Evolutionary conservation across 37 sponge, comb jelly and placozoan genomes (phyloP).

Genomic region (Bolinopsis microptera): DNA sequence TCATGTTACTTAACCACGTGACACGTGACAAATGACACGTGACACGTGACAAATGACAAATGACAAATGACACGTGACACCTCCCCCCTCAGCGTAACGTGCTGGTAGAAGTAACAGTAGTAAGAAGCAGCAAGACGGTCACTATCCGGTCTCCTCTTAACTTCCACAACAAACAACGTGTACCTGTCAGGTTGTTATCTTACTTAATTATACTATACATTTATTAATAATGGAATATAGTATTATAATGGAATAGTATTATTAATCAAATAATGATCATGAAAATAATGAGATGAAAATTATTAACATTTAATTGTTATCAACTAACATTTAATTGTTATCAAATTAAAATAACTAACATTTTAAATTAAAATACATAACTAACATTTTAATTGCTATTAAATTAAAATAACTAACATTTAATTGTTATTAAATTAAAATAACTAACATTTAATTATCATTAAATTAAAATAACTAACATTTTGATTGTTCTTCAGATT

Average conservation of each 20-base stretch:
- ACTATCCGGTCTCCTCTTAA: constrained; percentile 52
- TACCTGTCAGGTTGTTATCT: constrained; percentile 47
- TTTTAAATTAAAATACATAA: too few species aligned
- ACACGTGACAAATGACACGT: too few species aligned
- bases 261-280: too few species aligned
- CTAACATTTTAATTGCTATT: not conserved
- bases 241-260: too few species aligned
- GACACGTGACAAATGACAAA: too few species aligned
- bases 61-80: too few species aligned
- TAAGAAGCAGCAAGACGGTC: constrained; percentile 31
- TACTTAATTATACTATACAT: too few species aligned
- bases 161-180: constrained; percentile 62
- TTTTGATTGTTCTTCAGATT: not conserved
- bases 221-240: too few species aligned
- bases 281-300: not conserved
- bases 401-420: not conserved
- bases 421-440: not conserved
- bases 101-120: constrained; percentile 41
- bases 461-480: not conserved
- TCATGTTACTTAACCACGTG: too few species aligned
- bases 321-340: not conserved
- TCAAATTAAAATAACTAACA: not conserved
- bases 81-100: constrained; percentile 22
- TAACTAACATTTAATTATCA: too few species aligned
- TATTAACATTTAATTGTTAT: not conserved